A percentile compares a stretch with the other conserved stretches of the same genome.
Evolutionary conservation across 2,113 vertebrate species (phyloP).

Genomic region (Osmerus eperlanus): DNA sequence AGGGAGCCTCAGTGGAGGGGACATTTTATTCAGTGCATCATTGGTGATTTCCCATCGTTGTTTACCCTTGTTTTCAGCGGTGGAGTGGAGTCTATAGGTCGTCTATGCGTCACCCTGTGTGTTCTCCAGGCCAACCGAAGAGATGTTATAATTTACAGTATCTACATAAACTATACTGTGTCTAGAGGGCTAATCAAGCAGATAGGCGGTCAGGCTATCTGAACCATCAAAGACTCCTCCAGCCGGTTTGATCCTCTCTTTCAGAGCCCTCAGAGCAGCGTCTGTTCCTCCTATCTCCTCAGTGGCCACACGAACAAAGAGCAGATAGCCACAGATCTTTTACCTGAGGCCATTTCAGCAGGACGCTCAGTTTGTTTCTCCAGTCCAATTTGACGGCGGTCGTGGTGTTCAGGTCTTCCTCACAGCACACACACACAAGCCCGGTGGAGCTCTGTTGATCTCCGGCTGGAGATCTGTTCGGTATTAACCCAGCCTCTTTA

Average conservation of each 20-base stretch:
- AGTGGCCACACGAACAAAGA: constrained; percentile 17
- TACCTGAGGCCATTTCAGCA: constrained; percentile 21
- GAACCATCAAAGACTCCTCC: background rate
- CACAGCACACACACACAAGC: constrained; percentile 39
- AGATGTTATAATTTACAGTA: background rate
- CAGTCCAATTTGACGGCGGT: constrained; percentile 23
- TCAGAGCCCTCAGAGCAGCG: constrained; percentile 20
- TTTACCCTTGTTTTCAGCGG: no score
- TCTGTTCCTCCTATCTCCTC: constrained; percentile 20
- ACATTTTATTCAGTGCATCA: no score
- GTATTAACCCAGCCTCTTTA: constrained; percentile 55
- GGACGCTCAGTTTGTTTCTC: constrained; percentile 27
- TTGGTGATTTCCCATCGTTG: no score
- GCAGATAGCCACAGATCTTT: constrained; percentile 29
- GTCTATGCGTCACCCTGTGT: no score
- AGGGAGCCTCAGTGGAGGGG: constrained; percentile 3
- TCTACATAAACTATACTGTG: no score
- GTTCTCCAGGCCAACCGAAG: no score
- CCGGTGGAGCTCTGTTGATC: constrained; percentile 57
- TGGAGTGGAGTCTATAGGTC: no score
- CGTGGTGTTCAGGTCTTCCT: constrained; percentile 42
- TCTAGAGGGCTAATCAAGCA: no score
- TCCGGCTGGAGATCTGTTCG: constrained; percentile 55
- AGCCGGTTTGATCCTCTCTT: background rate
- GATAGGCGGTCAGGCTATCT: no score